Percentiles rank a stretch among this genome's conserved stretches.
Evolutionary conservation across 2,113 vertebrate species (phyloP).

Genomic region (Smithornis capensis): DNA sequence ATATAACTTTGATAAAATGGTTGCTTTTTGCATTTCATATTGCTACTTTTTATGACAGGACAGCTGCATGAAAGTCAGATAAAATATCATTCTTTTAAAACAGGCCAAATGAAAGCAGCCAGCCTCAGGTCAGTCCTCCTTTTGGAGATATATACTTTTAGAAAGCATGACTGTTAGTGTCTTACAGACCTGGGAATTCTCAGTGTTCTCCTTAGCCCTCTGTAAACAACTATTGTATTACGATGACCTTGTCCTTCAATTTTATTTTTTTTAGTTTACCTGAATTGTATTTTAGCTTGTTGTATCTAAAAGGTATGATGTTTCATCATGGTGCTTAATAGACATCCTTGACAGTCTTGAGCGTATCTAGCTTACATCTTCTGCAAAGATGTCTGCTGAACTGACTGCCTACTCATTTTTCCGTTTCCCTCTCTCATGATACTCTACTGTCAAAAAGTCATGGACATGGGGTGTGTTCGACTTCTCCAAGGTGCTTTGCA

Average conservation of each 20-base stretch:
- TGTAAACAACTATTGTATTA: neutral
- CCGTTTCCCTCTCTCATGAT: neutral
- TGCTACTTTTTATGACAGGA: neutral
- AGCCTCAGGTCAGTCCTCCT: neutral
- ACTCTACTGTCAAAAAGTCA: accelerated
- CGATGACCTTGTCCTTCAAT: neutral
- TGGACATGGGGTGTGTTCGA: accelerated
- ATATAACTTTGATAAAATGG: neutral
- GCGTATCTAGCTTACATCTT: neutral
- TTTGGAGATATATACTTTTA: neutral
- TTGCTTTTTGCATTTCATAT: neutral
- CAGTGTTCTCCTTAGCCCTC: neutral
- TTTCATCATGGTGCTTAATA: neutral
- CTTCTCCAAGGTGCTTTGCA: neutral
- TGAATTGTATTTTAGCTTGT: neutral
- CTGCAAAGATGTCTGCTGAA: neutral
- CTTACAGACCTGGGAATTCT: neutral
- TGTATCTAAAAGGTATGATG: neutral
- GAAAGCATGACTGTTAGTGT: neutral
- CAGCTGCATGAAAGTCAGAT: neutral
- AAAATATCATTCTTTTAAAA: neutral
- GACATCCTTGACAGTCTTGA: neutral
- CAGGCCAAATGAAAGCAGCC: neutral
- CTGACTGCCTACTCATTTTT: accelerated
- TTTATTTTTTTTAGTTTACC: neutral